phyloP scores from a whole-genome alignment of 2,888 invertebrate genomes.

The Digitonthophagus gazella region DNA sequence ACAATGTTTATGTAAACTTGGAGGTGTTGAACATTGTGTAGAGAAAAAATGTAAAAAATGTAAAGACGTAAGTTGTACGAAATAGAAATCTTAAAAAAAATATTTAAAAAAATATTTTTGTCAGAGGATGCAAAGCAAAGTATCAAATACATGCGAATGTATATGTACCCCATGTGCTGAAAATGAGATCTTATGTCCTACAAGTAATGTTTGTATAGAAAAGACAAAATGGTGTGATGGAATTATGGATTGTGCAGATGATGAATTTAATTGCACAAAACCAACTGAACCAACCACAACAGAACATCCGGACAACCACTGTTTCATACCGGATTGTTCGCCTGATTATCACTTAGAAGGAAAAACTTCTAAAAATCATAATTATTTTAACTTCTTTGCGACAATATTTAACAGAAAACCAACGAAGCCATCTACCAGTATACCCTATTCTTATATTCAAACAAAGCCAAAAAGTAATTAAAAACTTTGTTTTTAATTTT shows the following conservation, averaged over 20 bases:
- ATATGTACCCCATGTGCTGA: slow-evolving; percentile 69
- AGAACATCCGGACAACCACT: slow-evolving; percentile 36
- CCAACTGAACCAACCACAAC: slow-evolving; percentile 32
- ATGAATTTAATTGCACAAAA: slow-evolving; percentile 65
- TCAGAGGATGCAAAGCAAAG: slow-evolving; percentile 6
- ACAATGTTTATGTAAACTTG: slow-evolving; percentile 75
- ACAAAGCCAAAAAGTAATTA: slow-evolving; percentile 29
- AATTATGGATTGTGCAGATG: slow-evolving; percentile 77
- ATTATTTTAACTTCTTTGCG: slow-evolving; percentile 46
- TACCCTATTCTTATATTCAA: neutral
- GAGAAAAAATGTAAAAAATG: slow-evolving; percentile 70
- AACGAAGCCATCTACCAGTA: slow-evolving; percentile 44
- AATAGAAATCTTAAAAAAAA: neutral
- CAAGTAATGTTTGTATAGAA: slow-evolving; percentile 70
- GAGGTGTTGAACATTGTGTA: slow-evolving; percentile 69
- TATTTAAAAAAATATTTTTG: neutral
- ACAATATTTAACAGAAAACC: slow-evolving; percentile 48
- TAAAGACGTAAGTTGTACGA: slow-evolving; percentile 48
- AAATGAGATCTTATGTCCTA: slow-evolving; percentile 68
- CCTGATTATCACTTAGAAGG: slow-evolving; percentile 54
- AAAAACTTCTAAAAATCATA: slow-evolving; percentile 41
- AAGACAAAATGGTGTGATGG: slow-evolving; percentile 78
- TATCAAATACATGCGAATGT: slow-evolving; percentile 66
- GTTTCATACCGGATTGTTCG: slow-evolving; percentile 54
- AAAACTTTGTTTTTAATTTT: too few relatives aligned